phyloP scores from a whole-genome alignment of 1,140 invertebrate species.

The Zaprionus ghesquierei region DNA sequence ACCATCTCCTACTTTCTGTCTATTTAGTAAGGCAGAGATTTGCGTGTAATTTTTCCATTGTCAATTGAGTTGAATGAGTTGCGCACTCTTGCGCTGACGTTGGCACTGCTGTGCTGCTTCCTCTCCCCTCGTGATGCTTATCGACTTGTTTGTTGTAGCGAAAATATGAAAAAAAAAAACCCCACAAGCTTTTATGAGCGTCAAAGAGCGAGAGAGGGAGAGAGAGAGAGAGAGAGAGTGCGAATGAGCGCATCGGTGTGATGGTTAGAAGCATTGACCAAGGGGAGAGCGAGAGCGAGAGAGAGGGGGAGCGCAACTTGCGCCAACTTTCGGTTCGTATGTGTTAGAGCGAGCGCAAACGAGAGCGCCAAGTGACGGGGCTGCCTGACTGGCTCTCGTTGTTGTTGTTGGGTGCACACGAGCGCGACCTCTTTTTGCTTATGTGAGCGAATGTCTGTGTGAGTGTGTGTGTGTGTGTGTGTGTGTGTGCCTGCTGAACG shows the following conservation, averaged over 20 bases:
- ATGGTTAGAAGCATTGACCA: background rate
- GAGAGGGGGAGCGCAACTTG: conserved; percentile 48
- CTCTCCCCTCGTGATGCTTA: conserved; percentile 28
- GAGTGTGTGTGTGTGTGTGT: conserved; percentile 7
- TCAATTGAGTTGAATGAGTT: conserved; percentile 80
- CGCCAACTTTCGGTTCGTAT: conserved; percentile 62
- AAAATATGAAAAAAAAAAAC: conserved; percentile 11
- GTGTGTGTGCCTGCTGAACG: conserved; percentile 30
- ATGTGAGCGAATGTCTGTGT: conserved; percentile 7
- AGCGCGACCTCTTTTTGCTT: conserved; percentile 74
- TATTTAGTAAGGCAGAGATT: conserved; percentile 66
- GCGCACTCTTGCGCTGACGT: conserved; percentile 43
- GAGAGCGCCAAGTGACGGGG: conserved; percentile 63
- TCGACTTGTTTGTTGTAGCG: conserved; percentile 48
- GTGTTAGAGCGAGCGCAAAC: conserved; percentile 77
- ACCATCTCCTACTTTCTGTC: conserved; percentile 42
- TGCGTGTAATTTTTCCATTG: conserved; percentile 68
- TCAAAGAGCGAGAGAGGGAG: conserved; percentile 38
- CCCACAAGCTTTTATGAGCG: conserved; percentile 45
- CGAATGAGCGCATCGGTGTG: conserved; percentile 23
- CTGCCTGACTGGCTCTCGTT: conserved; percentile 43
- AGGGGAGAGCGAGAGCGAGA: background rate
- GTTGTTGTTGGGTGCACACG: conserved; percentile 70
- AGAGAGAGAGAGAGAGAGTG: conserved; percentile 39
- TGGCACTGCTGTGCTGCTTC: conserved; percentile 7